These are phyloP conservation scores for Todus mexicanus DNA, from an alignment of 2,797 vertebrate species.

Conservation along the genomic window DNA sequence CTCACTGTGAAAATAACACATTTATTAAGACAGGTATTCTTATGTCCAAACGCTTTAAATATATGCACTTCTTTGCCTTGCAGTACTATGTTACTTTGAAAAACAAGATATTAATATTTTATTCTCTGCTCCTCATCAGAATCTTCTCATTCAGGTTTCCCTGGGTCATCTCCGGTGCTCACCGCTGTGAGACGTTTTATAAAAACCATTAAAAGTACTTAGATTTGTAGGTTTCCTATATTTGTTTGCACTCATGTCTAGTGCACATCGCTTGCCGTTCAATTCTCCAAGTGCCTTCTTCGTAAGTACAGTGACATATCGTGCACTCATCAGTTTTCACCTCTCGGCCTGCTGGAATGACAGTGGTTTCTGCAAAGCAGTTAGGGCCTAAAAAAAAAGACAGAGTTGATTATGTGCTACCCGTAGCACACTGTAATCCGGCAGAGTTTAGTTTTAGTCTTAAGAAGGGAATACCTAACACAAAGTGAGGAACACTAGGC, in stretches of 20 bases:
- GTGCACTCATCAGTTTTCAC: slow-evolving; percentile 97
- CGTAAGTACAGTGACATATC: slow-evolving; percentile 98
- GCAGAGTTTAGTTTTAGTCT: background rate
- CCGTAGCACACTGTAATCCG: background rate
- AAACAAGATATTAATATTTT: slow-evolving; percentile 50
- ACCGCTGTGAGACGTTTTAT: slow-evolving; percentile 39
- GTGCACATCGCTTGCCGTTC: slow-evolving; percentile 97
- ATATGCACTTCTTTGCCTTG: slow-evolving; percentile 49
- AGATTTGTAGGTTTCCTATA: slow-evolving; percentile 70
- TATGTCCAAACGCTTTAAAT: slow-evolving; percentile 67
- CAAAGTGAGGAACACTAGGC: fast-evolving
- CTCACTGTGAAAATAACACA: slow-evolving; percentile 81
- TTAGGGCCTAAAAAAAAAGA: slow-evolving; percentile 87
- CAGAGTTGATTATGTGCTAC: background rate
- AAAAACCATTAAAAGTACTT: slow-evolving; percentile 38
- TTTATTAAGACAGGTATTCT: slow-evolving; percentile 75
- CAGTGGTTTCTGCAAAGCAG: slow-evolving; percentile 93
- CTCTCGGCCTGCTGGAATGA: slow-evolving; percentile 96
- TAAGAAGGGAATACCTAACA: background rate
- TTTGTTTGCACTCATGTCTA: slow-evolving; percentile 93
- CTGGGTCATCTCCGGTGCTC: slow-evolving; percentile 12
- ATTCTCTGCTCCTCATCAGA: slow-evolving; percentile 18
- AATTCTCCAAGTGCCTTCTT: slow-evolving; percentile 96
- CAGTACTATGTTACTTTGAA: slow-evolving; percentile 41
- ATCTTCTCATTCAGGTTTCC: slow-evolving; percentile 13